Conservation (phyloP, 2,113 vertebrate species). For the Neolamprologus longior region DNA sequence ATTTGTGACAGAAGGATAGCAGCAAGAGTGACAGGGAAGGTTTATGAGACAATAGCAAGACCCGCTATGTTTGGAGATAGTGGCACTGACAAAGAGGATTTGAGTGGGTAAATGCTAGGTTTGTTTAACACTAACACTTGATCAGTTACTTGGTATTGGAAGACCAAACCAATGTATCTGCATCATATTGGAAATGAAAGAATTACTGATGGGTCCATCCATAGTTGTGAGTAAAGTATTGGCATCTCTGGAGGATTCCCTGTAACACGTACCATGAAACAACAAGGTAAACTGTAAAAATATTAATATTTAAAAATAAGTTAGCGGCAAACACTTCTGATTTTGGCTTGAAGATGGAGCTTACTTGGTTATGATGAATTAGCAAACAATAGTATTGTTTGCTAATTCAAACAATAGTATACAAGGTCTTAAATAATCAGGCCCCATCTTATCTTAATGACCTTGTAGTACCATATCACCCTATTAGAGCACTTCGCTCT, state of each 20-base stretch:
- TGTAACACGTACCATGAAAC: not conserved
- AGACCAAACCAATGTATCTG: not conserved
- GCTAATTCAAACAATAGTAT: too few relatives aligned
- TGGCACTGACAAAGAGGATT: not conserved
- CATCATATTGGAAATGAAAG: not conserved
- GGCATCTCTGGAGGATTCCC: not conserved
- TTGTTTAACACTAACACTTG: not conserved
- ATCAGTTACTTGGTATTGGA: not conserved
- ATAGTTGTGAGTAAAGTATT: not conserved
- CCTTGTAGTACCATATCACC: too few relatives aligned
- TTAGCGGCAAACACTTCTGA: not conserved
- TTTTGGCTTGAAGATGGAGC: not conserved
- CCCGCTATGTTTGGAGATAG: not conserved
- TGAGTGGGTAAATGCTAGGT: not conserved
- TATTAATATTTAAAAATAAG: not conserved
- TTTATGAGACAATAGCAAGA: not conserved
- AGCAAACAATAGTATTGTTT: not conserved
- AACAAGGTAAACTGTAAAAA: not conserved
- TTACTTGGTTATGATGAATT: not conserved
- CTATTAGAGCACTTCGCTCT: too few relatives aligned
- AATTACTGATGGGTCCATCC: not conserved
- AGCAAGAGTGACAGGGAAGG: not conserved
- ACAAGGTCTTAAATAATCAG: too few relatives aligned
- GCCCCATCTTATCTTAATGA: too few relatives aligned
- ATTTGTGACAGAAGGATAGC: not conserved